Conservation (phyloP, 2,888 invertebrate species). For the Belgica antarctica region DNA sequence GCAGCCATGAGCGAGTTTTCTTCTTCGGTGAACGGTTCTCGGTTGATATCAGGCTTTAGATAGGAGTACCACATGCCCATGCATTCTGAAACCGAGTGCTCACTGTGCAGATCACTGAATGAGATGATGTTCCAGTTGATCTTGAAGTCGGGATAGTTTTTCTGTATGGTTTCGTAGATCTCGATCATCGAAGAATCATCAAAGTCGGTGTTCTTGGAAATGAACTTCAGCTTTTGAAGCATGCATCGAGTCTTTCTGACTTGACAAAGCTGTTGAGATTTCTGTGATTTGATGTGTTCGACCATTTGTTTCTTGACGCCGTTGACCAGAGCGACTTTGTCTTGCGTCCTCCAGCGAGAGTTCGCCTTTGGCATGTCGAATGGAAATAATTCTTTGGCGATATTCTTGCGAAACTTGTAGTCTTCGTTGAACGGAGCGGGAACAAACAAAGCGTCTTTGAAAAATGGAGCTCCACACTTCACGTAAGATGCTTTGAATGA, state of each 20-base stretch:
- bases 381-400: slow-evolving; percentile 53
- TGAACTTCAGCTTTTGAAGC: slow-evolving; percentile 4
- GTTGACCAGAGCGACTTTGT: slow-evolving; percentile 59
- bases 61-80: slow-evolving; percentile 69
- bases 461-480: slow-evolving; percentile 63
- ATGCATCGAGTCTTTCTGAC: slow-evolving; percentile 5
- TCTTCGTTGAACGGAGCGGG: slow-evolving; percentile 63
- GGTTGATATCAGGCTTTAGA: slow-evolving; percentile 67
- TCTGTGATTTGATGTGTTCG: slow-evolving; percentile 38
- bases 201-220: slow-evolving; percentile 11
- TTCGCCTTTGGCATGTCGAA: slow-evolving; percentile 55
- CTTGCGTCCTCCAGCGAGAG: slow-evolving; percentile 60
- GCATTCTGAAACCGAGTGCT: slow-evolving; percentile 66
- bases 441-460: slow-evolving; percentile 62
- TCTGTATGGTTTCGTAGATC: slow-evolving; percentile 3
- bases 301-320: slow-evolving; percentile 56
- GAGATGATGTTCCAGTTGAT: slow-evolving; percentile 54
- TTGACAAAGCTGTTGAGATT: slow-evolving; percentile 26
- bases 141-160: slow-evolving; percentile 46
- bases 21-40: slow-evolving; percentile 57
- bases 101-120: slow-evolving; percentile 53
- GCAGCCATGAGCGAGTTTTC: slow-evolving; percentile 57
- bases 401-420: slow-evolving; percentile 55
- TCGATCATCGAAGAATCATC: slow-evolving; percentile 21
- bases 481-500: slow-evolving; percentile 50